Evolutionary conservation across 2,113 vertebrate species (phyloP).

Genomic region (Pimephales promelas): DNA sequence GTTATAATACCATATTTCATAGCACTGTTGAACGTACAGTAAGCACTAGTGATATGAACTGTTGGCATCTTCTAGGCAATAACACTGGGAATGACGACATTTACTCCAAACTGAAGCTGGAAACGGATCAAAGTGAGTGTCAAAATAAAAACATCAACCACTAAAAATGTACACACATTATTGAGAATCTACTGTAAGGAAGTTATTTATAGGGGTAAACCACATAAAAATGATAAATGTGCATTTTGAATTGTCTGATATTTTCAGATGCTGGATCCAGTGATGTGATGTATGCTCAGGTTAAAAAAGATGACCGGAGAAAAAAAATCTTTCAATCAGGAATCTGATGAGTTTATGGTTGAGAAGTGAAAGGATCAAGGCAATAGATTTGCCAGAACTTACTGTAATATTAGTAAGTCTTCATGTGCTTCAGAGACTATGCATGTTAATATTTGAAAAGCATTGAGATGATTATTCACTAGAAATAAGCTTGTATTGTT

Average conservation of each 20-base stretch:
- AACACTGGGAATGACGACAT: background rate
- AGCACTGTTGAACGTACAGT: background rate
- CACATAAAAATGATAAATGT: background rate
- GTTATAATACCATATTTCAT: background rate
- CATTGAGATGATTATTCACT: background rate
- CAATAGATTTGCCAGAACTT: background rate
- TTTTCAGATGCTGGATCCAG: slow-evolving; percentile 7
- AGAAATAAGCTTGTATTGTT: background rate
- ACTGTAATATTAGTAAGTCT: background rate
- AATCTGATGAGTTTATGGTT: background rate
- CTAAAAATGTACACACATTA: background rate
- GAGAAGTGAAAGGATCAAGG: no score
- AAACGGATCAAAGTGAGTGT: background rate
- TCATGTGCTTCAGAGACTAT: background rate
- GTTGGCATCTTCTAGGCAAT: background rate
- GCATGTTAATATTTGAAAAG: background rate
- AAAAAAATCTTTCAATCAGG: background rate
- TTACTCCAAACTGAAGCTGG: slow-evolving; percentile 9
- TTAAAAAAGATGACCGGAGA: background rate
- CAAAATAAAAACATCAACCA: background rate
- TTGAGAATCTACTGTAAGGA: background rate
- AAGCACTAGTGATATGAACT: background rate
- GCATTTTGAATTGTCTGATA: background rate
- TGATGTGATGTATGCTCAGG: background rate
- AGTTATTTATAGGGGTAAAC: background rate